Conservation (phyloP, 53 echinoderm and acorn worm genomes). For the Crossaster papposus region DNA sequence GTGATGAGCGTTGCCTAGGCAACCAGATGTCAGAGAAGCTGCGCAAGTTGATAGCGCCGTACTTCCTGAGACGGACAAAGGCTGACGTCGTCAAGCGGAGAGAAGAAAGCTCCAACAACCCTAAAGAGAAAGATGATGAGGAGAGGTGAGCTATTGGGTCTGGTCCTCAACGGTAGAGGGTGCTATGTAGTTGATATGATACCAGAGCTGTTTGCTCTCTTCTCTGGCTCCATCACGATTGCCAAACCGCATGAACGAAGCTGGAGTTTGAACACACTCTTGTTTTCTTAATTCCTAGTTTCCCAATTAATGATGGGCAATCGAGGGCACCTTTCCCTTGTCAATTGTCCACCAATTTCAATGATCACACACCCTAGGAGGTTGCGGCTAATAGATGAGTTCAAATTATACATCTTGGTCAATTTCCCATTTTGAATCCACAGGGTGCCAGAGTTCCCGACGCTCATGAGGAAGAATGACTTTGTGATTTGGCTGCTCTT, state of each 20-base stretch:
- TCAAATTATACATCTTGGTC: too few species aligned
- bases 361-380: too few species aligned
- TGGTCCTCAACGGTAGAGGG: background rate
- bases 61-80: slow-evolving; percentile 92
- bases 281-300: too few species aligned
- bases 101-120: slow-evolving; percentile 23
- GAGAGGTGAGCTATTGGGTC: background rate
- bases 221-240: too few species aligned
- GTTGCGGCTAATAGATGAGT: too few species aligned
- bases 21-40: slow-evolving; percentile 95
- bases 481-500: slow-evolving; percentile 89
- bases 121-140: slow-evolving; percentile 19
- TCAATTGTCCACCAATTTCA: too few species aligned
- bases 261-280: too few species aligned
- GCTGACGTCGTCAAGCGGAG: slow-evolving; percentile 76
- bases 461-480: slow-evolving; percentile 88
- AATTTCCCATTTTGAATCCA: background rate
- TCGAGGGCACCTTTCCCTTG: too few species aligned
- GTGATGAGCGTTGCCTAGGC: slow-evolving; percentile 86
- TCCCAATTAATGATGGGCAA: too few species aligned
- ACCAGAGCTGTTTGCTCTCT: too few species aligned
- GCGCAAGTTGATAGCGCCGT: slow-evolving; percentile 83
- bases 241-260: too few species aligned
- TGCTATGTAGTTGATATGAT: background rate
- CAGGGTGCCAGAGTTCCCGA: slow-evolving; percentile 60